Conservation (phyloP, 2,888 invertebrate genomes). For the Amblyteles armatorius region DNA sequence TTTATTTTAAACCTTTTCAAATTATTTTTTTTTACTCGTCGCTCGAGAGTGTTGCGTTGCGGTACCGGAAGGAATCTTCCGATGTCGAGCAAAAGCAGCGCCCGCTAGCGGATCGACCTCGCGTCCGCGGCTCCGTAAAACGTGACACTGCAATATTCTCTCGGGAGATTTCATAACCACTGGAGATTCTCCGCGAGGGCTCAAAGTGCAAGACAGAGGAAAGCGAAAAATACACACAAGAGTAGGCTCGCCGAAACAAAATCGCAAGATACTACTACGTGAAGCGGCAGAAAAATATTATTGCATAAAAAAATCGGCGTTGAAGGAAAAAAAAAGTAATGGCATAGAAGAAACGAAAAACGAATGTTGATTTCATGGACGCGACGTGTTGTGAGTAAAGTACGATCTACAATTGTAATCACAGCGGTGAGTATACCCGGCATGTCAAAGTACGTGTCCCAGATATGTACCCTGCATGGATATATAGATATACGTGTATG, state of each 20-base stretch:
- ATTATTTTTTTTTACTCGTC: background rate
- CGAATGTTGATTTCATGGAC: background rate
- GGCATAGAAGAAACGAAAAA: background rate
- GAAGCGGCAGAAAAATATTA: background rate
- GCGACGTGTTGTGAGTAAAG: background rate
- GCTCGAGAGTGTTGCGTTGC: background rate
- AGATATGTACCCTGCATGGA: background rate
- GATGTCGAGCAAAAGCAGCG: background rate
- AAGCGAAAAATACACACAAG: background rate
- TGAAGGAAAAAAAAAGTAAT: background rate
- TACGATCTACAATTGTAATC: background rate
- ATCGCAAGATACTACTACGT: background rate
- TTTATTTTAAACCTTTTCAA: background rate
- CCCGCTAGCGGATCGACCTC: background rate
- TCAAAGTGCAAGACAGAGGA: constrained; percentile 9
- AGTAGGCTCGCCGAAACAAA: background rate
- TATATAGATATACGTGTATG: background rate
- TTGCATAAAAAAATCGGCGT: background rate
- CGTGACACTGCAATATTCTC: constrained; percentile 23
- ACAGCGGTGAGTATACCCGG: background rate
- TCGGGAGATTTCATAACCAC: constrained; percentile 36
- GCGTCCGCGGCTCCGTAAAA: background rate
- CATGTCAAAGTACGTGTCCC: background rate
- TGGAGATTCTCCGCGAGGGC: background rate
- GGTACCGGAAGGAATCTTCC: background rate